Evolutionary conservation across 2,797 vertebrate species (phyloP).

Genomic region (Pterois miles): DNA sequence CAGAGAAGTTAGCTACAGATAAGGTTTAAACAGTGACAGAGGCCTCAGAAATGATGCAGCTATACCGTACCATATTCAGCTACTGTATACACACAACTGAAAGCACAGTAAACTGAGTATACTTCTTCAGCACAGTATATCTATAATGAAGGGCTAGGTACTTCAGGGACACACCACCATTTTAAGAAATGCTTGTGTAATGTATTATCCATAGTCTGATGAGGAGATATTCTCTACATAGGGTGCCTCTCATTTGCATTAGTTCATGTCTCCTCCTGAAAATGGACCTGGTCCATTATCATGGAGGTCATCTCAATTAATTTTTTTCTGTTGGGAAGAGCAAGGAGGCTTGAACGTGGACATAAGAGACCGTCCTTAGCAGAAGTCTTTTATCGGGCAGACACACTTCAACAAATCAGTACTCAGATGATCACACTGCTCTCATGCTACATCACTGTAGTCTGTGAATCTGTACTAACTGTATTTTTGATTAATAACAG

Average conservation of each 20-base stretch:
- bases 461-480: background rate
- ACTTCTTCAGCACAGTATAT: background rate
- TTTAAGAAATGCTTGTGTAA: background rate
- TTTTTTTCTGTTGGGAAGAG: background rate
- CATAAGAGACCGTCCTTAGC: background rate
- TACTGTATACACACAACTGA: background rate
- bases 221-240: background rate
- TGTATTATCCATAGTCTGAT: background rate
- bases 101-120: background rate
- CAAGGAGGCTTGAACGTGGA: background rate
- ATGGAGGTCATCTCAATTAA: background rate
- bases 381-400: background rate
- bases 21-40: conserved; percentile 29
- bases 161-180: background rate
- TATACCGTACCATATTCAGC: background rate
- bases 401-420: background rate
- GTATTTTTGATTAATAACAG: background rate
- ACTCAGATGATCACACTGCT: background rate
- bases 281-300: background rate
- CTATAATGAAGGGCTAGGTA: background rate
- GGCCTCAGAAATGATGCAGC: conserved; percentile 3
- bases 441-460: background rate
- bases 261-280: background rate
- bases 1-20: conserved; percentile 23
- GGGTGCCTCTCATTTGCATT: background rate